Evolutionary conservation across 2,797 vertebrate species (phyloP).

Genomic region (Champsocephalus esox): DNA sequence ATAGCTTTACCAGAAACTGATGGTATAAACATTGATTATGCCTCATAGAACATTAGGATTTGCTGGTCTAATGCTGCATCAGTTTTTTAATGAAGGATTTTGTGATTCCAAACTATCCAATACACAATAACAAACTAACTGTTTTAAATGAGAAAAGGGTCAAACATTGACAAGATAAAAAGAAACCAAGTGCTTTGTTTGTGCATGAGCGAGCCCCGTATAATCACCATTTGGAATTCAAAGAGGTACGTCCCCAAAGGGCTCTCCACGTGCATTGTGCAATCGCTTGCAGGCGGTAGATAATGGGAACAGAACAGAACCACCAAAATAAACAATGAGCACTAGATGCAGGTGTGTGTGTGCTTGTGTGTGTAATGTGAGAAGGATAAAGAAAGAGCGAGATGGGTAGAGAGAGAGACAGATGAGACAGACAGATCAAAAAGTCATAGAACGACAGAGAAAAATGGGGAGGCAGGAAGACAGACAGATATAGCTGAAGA

Average conservation of each 20-base stretch:
- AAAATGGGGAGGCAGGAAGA: slow-evolving; percentile 16
- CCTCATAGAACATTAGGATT: no score
- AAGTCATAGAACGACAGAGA: slow-evolving; percentile 23
- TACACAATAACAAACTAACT: no score
- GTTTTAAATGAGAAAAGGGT: slow-evolving; percentile 18
- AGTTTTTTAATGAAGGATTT: no score
- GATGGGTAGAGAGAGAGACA: slow-evolving; percentile 15
- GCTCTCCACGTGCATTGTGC: slow-evolving; percentile 30
- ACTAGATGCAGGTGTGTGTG: slow-evolving; percentile 45
- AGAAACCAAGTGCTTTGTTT: slow-evolving; percentile 35
- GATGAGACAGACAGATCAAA: slow-evolving; percentile 11
- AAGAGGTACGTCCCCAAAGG: slow-evolving; percentile 40
- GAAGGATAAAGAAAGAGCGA: neutral
- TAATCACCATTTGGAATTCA: slow-evolving; percentile 56
- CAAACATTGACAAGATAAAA: slow-evolving; percentile 24
- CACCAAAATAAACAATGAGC: slow-evolving; percentile 52
- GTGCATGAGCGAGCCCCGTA: slow-evolving; percentile 24
- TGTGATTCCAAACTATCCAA: no score
- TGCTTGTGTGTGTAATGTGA: neutral
- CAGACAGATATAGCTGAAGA: slow-evolving; percentile 30
- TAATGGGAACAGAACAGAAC: slow-evolving; percentile 55
- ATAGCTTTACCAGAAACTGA: no score
- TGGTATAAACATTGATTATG: no score
- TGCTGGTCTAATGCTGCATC: no score
- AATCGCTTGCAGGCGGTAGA: slow-evolving; percentile 17